phyloP scores from a whole-genome alignment of 2,888 invertebrate genomes.

The Bellardia bayeri region DNA sequence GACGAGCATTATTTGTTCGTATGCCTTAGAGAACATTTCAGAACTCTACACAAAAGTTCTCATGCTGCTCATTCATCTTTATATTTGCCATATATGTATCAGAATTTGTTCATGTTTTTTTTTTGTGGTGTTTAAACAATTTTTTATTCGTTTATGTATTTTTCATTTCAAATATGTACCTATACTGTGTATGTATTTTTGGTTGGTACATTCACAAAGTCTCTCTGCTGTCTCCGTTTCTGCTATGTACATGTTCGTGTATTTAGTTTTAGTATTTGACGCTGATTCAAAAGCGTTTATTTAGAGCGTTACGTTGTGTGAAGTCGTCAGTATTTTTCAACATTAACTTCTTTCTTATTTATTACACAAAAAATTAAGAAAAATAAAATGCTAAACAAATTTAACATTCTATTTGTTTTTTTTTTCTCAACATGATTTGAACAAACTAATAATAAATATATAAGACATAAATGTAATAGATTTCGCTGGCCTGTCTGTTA shows the following conservation, averaged over 20 bases:
- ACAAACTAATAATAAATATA: slow-evolving; percentile 33
- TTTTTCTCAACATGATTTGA: neutral
- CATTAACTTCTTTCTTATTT: slow-evolving; percentile 44
- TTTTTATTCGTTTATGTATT: neutral
- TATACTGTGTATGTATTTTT: neutral
- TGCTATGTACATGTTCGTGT: slow-evolving; percentile 24
- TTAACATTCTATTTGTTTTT: slow-evolving; percentile 19
- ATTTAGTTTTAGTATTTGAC: slow-evolving; percentile 34
- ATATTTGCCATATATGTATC: slow-evolving; percentile 25
- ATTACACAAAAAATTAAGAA: slow-evolving; percentile 17
- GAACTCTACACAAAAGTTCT: slow-evolving; percentile 43
- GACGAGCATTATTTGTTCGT: slow-evolving; percentile 11
- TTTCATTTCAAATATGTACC: neutral
- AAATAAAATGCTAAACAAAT: slow-evolving; percentile 10
- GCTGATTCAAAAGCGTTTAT: slow-evolving; percentile 47
- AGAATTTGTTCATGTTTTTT: slow-evolving; percentile 21
- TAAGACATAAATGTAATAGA: neutral
- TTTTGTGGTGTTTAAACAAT: neutral
- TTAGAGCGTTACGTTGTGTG: slow-evolving; percentile 40
- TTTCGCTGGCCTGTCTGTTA: slow-evolving; percentile 25
- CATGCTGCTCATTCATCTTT: slow-evolving; percentile 71
- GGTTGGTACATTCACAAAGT: slow-evolving; percentile 46
- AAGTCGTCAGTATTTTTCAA: slow-evolving; percentile 44
- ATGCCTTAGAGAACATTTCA: slow-evolving; percentile 57
- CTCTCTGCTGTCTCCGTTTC: slow-evolving; percentile 12